Percentiles rank a stretch among this genome's conserved stretches.
phyloP scores from a whole-genome alignment of 2,888 invertebrate genomes.

The Punctoribates punctum region DNA sequence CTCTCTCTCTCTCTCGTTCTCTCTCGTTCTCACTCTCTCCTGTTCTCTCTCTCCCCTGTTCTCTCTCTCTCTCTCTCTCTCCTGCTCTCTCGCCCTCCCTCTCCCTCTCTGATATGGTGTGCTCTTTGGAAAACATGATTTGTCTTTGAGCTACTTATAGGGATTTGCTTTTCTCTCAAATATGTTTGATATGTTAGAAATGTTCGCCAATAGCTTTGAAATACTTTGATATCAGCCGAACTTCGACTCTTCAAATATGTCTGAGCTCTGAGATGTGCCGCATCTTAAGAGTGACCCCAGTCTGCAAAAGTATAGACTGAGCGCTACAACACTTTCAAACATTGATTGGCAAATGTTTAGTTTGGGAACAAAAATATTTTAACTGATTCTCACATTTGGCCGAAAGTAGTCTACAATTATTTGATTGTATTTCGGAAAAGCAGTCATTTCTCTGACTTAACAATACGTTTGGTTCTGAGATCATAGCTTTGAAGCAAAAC shows the following conservation, averaged over 20 bases:
- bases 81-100: no score
- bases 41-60: no score
- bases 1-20: neutral
- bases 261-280: neutral
- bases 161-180: neutral
- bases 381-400: constrained; percentile 10
- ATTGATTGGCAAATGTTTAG: constrained; percentile 26
- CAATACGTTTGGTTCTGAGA: no score
- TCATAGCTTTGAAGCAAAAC: no score
- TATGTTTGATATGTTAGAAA: neutral
- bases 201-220: neutral
- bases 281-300: neutral
- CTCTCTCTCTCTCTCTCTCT: no score
- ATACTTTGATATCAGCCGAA: constrained; percentile 33
- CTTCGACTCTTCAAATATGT: neutral
- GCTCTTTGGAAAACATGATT: constrained; percentile 33
- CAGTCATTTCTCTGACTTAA: no score
- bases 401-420: neutral
- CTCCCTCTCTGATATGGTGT: neutral
- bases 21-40: neutral
- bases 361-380: neutral
- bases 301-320: neutral
- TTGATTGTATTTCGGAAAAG: neutral
- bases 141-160: constrained; percentile 34
- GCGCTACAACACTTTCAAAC: neutral